phyloP scores from a whole-genome alignment of 2,113 vertebrate species.

The rat (Rattus norvegicus) region GRCr8 NC_086019.1:162434501-162435000 shows the following conservation, averaged over 20 bases:
- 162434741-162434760: background rate
- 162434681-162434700: background rate
- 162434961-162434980: background rate
- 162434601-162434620: background rate
- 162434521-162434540: background rate
- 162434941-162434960: too few relatives aligned
- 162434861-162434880: conserved; percentile 35
- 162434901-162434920: too few relatives aligned
- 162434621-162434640: background rate
- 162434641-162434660: background rate
- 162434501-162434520: background rate
- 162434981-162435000: background rate
- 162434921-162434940: too few relatives aligned
- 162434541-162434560: background rate
- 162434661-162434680: background rate
- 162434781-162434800: conserved; percentile 36
- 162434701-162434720: background rate
- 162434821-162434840: conserved; percentile 15
- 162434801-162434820: conserved; percentile 29
- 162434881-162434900: conserved; percentile 5
- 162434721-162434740: background rate
- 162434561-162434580: background rate
- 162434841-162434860: background rate
- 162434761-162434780: conserved; percentile 2
- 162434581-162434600: background rate